Conservation (phyloP, 2,888 invertebrate species). For the Ennomos erosarius region DNA sequence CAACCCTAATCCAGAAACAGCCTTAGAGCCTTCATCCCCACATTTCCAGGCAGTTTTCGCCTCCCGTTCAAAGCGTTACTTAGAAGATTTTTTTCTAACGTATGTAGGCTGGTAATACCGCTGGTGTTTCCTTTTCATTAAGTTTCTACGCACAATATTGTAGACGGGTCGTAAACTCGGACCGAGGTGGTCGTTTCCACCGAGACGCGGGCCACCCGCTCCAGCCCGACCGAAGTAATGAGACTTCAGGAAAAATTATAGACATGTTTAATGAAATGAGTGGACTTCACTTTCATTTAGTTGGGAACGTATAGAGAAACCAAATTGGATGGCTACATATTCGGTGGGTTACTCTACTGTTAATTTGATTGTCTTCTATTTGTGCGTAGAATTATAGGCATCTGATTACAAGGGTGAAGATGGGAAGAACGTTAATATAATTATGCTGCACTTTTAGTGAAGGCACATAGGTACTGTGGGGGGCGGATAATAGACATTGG, state of each 20-base stretch:
- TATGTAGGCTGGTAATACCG: conserved; percentile 55
- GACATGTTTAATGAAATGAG: conserved; percentile 68
- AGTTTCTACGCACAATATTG: conserved; percentile 80
- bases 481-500: too few species aligned
- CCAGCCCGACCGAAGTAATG: conserved; percentile 62
- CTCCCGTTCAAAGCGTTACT: conserved; percentile 37
- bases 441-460: too few species aligned
- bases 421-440: too few species aligned
- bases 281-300: conserved; percentile 53
- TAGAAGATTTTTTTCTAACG: conserved; percentile 52
- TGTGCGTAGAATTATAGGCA: conserved; percentile 12
- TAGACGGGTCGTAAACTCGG: conserved; percentile 71
- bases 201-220: conserved; percentile 53
- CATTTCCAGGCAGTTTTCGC: conserved; percentile 20
- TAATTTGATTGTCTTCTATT: conserved; percentile 28
- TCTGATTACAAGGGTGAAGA: conserved; percentile 13
- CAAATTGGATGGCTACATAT: conserved; percentile 40
- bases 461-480: too few species aligned
- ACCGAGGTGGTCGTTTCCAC: conserved; percentile 59
- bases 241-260: conserved; percentile 71
- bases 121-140: conserved; percentile 76
- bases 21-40: conserved; percentile 18
- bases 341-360: conserved; percentile 20
- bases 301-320: conserved; percentile 39
- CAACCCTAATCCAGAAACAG: conserved; percentile 14